Base-by-base conservation (phyloP, 1,140 invertebrate species). In the Bombus cullumanus region DNA sequence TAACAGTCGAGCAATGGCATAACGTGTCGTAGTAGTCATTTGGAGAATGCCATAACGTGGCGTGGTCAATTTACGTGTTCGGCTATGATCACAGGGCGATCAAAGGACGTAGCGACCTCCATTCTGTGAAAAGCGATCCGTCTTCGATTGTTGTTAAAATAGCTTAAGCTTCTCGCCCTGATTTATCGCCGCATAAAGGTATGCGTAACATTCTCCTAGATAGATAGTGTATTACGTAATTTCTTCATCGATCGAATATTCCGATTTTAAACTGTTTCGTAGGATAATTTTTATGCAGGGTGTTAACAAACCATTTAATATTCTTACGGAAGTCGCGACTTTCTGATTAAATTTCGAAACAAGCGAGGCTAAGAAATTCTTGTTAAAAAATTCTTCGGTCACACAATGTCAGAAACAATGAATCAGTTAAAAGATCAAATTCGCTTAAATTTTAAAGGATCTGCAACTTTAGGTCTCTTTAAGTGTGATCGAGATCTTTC, bases 1-100 rank as follows among this genome's bases (percentile, higher is more conserved):
- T 81, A 86, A 88, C 88, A 62, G 80, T 22, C 69, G 34, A 88
- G 88, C 82, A 82, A 87, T 89, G 64, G 82, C 68, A 64, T 90
- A 90, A 90, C 80, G 83, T 78, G 89, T 90, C 76, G 79, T 82
- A 88, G 75, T 86, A 88, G 89, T 88, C 88, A 90, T 90, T 90
- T 90, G 69, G 76, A 71, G 89, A 90, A 90, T 90, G 89, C 86
- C 83, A 86, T 90, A 85, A 88, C 87, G 80, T 88, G 83, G 84
- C 83, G 86, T 88, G 89, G 83, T 87, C 89, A 90, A 90, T 90
- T 90, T 90, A 86, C 86, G 72, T 90, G 68, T 80, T 72, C 59
- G 31, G 71, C 62, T 85, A 88, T 68, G 89, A 77, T 83, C 72
- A 43, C 81, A 28, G 37, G 15, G n/a, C 79, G 80, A 88, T 83